phyloP scores from a whole-genome alignment of 2,888 invertebrate species.

The Aethes cnicana region DNA sequence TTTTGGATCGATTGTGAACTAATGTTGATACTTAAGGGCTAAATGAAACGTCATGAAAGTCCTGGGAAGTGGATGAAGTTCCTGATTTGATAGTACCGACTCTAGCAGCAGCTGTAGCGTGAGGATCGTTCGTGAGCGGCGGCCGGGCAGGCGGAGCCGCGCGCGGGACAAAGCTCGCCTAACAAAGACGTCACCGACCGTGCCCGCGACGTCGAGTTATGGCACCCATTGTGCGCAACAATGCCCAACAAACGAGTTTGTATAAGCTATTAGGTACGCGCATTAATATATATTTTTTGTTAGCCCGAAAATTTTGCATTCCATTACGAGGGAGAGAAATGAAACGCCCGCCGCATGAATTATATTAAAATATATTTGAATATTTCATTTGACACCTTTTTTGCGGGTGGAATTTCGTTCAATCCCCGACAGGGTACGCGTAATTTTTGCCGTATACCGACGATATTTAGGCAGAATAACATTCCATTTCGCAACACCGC shows the following conservation, averaged over 20 bases:
- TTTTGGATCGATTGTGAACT: constrained; percentile 1
- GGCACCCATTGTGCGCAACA: constrained; percentile 82
- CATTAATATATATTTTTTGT: constrained; percentile 83
- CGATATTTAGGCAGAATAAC: constrained; percentile 78
- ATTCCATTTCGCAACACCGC: constrained; percentile 79
- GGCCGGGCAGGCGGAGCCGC: constrained; percentile 71
- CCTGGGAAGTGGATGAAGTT: too few relatives aligned
- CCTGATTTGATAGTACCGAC: too few relatives aligned
- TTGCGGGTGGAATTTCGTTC: constrained; percentile 79
- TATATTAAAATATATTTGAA: constrained; percentile 83
- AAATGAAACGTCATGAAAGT: too few relatives aligned
- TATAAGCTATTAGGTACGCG: constrained; percentile 83
- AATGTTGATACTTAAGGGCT: too few relatives aligned
- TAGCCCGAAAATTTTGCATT: constrained; percentile 82
- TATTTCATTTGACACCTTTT: constrained; percentile 83
- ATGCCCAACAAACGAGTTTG: constrained; percentile 83
- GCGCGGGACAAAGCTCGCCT: constrained; percentile 74
- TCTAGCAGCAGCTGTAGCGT: too few relatives aligned
- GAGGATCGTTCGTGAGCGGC: constrained; percentile 47
- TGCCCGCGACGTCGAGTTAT: constrained; percentile 82
- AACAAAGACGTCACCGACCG: constrained; percentile 83
- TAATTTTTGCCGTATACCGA: constrained; percentile 79
- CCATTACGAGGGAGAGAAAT: constrained; percentile 83
- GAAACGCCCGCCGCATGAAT: constrained; percentile 83
- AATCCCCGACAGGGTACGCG: constrained; percentile 73